phyloP scores from a whole-genome alignment of 2,888 invertebrate species.

The Hyles lineata region DNA sequence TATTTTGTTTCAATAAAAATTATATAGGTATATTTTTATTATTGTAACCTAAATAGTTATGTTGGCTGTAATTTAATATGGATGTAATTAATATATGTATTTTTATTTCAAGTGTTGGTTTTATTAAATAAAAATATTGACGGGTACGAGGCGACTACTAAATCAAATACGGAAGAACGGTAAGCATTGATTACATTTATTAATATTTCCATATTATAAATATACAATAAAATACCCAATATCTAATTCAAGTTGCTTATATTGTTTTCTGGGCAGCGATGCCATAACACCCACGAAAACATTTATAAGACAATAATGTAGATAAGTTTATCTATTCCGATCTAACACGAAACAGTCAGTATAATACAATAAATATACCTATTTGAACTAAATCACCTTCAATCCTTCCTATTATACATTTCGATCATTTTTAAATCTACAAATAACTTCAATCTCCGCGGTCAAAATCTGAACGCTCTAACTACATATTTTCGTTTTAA shows the following conservation, averaged over 20 bases:
- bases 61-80: conserved; percentile 85
- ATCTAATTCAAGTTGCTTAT: conserved; percentile 34
- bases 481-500: too few species aligned
- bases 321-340: not conserved
- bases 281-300: not conserved
- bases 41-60: conserved; percentile 84
- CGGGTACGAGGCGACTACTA: not conserved
- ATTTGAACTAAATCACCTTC: not conserved
- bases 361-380: not conserved
- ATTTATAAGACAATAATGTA: not conserved
- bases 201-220: conserved; percentile 30
- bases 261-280: conserved; percentile 9
- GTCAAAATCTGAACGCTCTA: not conserved
- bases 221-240: conserved; percentile 45
- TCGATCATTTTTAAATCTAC: not conserved
- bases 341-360: conserved; percentile 17
- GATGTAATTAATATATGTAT: conserved; percentile 86
- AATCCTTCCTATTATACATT: not conserved
- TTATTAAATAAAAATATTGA: conserved; percentile 48
- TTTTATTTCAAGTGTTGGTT: conserved; percentile 80
- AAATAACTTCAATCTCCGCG: not conserved
- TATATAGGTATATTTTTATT: conserved; percentile 85
- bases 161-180: conserved; percentile 25
- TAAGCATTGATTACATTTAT: conserved; percentile 37
- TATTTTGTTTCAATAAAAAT: conserved; percentile 84